These are phyloP conservation scores for Dendrolimus kikuchii DNA, from an alignment of 1,140 invertebrate species.

Conservation along the genomic window DNA sequence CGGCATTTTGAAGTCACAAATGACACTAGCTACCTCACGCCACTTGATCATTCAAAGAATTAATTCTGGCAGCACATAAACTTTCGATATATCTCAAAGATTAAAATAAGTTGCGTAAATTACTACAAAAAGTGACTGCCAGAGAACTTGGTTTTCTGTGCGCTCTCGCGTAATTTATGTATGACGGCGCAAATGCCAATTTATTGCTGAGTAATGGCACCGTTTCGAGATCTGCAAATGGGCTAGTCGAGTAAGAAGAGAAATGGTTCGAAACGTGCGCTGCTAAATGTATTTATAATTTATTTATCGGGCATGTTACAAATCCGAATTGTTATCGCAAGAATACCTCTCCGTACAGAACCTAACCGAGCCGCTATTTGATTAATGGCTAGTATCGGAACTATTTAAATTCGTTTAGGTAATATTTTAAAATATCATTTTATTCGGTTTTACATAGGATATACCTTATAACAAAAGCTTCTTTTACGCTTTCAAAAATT, in stretches of 20 bases:
- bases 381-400: too few species aligned
- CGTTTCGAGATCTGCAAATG: slow-evolving; percentile 69
- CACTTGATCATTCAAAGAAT: too few species aligned
- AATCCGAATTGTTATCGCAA: slow-evolving; percentile 53
- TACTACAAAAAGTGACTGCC: slow-evolving; percentile 53
- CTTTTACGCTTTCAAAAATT: too few species aligned
- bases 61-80: background rate
- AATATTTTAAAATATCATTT: too few species aligned
- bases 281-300: slow-evolving; percentile 69
- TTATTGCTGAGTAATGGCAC: slow-evolving; percentile 71
- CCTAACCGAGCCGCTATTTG: slow-evolving; percentile 1
- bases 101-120: slow-evolving; percentile 15
- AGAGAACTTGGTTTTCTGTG: slow-evolving; percentile 60
- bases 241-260: slow-evolving; percentile 65
- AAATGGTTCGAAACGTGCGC: slow-evolving; percentile 58
- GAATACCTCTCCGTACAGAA: slow-evolving; percentile 24
- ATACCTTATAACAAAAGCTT: too few species aligned
- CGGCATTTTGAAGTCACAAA: too few species aligned
- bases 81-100: slow-evolving; percentile 6
- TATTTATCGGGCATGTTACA: slow-evolving; percentile 58
- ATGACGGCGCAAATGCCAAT: slow-evolving; percentile 70
- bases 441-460: too few species aligned
- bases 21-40: too few species aligned
- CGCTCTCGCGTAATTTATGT: slow-evolving; percentile 66
- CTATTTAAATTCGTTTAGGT: too few species aligned